Conservation (phyloP, 2,113 vertebrate species). For the Nothoprocta pentlandii region DNA sequence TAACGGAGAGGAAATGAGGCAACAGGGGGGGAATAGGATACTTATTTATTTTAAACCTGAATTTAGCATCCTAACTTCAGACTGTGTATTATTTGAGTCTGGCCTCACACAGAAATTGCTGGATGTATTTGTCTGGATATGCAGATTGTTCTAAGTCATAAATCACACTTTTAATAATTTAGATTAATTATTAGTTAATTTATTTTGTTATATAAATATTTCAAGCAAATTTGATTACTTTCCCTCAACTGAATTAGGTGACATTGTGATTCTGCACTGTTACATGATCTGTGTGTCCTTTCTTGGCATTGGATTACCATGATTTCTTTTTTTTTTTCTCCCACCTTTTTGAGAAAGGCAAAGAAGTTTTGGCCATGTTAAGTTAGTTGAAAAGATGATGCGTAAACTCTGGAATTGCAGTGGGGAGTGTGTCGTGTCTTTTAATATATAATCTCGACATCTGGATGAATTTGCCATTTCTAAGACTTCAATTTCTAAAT, state of each 20-base stretch:
- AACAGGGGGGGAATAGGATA: no score
- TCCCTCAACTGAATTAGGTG: neutral
- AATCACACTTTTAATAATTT: neutral
- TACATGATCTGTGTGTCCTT: neutral
- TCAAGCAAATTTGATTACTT: neutral
- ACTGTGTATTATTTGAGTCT: neutral
- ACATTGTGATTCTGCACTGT: neutral
- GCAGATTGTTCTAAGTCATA: neutral
- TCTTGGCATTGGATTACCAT: neutral
- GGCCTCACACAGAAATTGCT: neutral
- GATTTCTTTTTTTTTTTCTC: no score
- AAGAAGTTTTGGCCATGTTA: no score
- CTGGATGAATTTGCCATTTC: neutral
- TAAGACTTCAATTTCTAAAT: neutral
- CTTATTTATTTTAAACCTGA: neutral
- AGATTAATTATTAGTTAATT: no score
- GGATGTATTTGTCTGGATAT: neutral
- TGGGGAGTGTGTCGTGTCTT: no score
- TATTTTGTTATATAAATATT: neutral
- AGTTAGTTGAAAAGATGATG: neutral
- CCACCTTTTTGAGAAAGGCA: no score
- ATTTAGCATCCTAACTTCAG: neutral
- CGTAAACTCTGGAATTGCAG: neutral
- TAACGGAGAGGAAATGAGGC: neutral
- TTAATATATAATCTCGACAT: neutral